These are phyloP conservation scores for Erithacus rubecula DNA, from an alignment of 2,797 vertebrate species.

Conservation along the genomic window DNA sequence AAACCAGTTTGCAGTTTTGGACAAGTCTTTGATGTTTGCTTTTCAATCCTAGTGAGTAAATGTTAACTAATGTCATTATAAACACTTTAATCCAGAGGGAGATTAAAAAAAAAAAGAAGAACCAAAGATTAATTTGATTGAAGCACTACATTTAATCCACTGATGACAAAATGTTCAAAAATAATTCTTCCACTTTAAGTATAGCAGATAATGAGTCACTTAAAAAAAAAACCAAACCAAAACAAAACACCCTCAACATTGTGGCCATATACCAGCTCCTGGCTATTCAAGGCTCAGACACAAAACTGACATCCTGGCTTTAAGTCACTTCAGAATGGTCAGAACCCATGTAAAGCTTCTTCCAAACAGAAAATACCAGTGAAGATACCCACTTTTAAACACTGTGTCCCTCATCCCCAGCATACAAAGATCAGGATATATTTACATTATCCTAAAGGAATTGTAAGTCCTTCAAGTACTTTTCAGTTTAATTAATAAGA, in stretches of 20 bases:
- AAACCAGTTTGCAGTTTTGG: neutral
- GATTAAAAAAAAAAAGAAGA: neutral
- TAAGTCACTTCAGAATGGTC: neutral
- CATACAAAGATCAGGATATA: neutral
- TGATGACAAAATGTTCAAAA: neutral
- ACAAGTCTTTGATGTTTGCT: neutral
- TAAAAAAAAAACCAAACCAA: neutral
- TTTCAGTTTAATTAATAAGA: neutral
- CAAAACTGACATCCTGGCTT: neutral
- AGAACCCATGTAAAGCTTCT: neutral
- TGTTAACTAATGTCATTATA: neutral
- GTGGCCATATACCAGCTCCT: neutral
- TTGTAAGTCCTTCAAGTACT: neutral
- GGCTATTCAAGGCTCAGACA: neutral
- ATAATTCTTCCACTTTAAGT: neutral
- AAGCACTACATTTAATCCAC: constrained; percentile 20
- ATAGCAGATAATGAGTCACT: neutral
- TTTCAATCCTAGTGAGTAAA: neutral
- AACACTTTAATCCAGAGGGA: neutral
- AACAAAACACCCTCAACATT: neutral
- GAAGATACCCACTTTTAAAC: neutral
- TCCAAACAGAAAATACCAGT: neutral
- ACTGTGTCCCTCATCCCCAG: neutral
- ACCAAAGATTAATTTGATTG: neutral
- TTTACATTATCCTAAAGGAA: neutral